Conservation (phyloP, 1,140 invertebrate genomes). For the Eulimnadia texana region DNA sequence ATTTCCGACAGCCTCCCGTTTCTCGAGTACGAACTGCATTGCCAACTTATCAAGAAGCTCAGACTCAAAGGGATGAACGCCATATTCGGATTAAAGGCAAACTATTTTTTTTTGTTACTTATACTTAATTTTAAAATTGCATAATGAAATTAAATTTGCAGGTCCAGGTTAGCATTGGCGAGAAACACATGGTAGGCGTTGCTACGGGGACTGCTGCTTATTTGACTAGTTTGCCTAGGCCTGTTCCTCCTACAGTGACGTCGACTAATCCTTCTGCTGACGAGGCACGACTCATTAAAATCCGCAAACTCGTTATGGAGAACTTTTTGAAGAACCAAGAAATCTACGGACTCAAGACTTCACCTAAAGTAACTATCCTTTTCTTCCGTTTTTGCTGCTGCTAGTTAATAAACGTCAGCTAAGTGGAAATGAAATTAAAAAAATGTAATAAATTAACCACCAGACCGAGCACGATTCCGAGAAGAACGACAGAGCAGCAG, state of each 20-base stretch:
- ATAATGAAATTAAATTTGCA: constrained; percentile 20
- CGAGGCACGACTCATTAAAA: constrained; percentile 12
- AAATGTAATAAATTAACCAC: too few species aligned
- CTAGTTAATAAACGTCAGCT: too few species aligned
- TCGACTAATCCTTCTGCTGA: constrained; percentile 15
- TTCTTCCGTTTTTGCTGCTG: neutral
- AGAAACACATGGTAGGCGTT: constrained; percentile 67
- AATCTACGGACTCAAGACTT: constrained; percentile 42
- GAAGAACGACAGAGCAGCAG: neutral
- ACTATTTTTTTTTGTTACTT: neutral
- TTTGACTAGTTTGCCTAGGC: constrained; percentile 50
- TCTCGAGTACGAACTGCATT: constrained; percentile 87
- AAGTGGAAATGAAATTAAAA: too few species aligned
- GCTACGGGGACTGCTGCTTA: constrained; percentile 76
- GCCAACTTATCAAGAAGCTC: constrained; percentile 77
- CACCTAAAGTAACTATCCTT: constrained; percentile 15
- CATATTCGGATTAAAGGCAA: constrained; percentile 63
- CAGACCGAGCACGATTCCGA: neutral
- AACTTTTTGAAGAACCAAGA: constrained; percentile 52
- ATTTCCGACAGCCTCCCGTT: constrained; percentile 86
- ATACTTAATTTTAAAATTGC: neutral
- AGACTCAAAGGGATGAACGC: constrained; percentile 87
- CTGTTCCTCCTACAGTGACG: constrained; percentile 38
- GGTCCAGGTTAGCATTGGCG: constrained; percentile 73
- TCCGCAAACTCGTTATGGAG: constrained; percentile 47